phyloP scores from a whole-genome alignment of 2,888 invertebrate genomes.

The Eudasyphora cyanicolor region DNA sequence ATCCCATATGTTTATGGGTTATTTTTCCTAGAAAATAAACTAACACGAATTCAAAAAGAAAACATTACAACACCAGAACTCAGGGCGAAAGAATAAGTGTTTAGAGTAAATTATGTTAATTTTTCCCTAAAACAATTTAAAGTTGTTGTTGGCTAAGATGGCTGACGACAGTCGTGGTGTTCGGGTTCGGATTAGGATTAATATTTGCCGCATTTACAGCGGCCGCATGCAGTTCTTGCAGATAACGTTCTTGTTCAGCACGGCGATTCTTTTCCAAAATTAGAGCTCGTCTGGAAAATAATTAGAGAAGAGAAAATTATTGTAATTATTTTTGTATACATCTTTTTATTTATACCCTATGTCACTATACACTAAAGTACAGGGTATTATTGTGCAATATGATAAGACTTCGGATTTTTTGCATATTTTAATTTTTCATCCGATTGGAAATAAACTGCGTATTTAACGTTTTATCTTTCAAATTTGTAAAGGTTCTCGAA shows the following conservation, averaged over 20 bases:
- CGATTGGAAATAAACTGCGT: no score
- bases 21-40: neutral
- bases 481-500: no score
- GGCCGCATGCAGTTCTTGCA: constrained; percentile 70
- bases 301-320: constrained; percentile 16
- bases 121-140: constrained; percentile 22
- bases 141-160: constrained; percentile 60
- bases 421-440: no score
- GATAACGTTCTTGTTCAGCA: constrained; percentile 75
- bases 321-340: no score
- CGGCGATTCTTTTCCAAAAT: constrained; percentile 79
- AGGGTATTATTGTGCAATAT: no score
- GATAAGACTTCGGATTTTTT: no score
- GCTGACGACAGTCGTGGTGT: constrained; percentile 13
- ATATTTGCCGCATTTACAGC: constrained; percentile 48
- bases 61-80: no score
- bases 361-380: no score
- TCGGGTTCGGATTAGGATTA: constrained; percentile 40
- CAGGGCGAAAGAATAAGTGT: neutral
- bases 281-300: constrained; percentile 78
- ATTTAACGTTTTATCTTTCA: no score
- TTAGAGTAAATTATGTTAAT: neutral
- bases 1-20: neutral
- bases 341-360: no score
- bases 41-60: no score